Evolutionary conservation across 1,140 invertebrate species (phyloP).

Genomic region (Scaptomyza montana): DNA sequence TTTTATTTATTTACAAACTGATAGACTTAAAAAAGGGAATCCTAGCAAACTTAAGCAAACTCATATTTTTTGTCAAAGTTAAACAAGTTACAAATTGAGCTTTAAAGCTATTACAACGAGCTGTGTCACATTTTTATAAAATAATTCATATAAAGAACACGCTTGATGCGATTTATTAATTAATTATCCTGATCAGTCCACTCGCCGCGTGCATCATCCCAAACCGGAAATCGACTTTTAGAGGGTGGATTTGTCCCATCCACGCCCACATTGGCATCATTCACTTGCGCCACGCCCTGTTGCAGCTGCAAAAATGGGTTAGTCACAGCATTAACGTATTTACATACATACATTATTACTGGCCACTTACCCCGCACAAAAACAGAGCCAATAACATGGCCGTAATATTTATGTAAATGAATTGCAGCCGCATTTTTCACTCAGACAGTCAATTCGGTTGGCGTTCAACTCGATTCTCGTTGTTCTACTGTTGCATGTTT

Average conservation of each 20-base stretch:
- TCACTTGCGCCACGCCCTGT: conserved; percentile 37
- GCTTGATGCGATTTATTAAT: background rate
- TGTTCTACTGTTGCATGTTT: conserved; percentile 29
- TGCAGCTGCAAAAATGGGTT: conserved; percentile 40
- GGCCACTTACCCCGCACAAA: conserved; percentile 23
- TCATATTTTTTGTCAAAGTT: too few species aligned
- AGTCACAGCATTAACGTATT: background rate
- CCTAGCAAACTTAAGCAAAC: too few species aligned
- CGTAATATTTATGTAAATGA: conserved; percentile 34
- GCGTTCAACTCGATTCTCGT: background rate
- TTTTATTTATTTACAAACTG: too few species aligned
- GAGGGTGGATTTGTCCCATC: conserved; percentile 22
- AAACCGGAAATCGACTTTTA: conserved; percentile 58
- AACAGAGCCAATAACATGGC: conserved; percentile 42
- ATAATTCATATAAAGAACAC: background rate
- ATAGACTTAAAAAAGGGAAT: too few species aligned
- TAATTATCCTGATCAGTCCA: conserved; percentile 33
- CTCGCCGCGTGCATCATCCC: conserved; percentile 59
- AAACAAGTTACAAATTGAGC: background rate
- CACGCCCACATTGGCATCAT: conserved; percentile 3
- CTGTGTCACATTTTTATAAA: background rate
- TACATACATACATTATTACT: background rate
- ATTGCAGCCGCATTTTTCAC: conserved; percentile 41
- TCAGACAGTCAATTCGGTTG: conserved; percentile 15
- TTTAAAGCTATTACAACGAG: background rate